These are phyloP conservation scores for Escarpia spicata DNA, from an alignment of 2,888 invertebrate genomes.

Conservation along the genomic window DNA sequence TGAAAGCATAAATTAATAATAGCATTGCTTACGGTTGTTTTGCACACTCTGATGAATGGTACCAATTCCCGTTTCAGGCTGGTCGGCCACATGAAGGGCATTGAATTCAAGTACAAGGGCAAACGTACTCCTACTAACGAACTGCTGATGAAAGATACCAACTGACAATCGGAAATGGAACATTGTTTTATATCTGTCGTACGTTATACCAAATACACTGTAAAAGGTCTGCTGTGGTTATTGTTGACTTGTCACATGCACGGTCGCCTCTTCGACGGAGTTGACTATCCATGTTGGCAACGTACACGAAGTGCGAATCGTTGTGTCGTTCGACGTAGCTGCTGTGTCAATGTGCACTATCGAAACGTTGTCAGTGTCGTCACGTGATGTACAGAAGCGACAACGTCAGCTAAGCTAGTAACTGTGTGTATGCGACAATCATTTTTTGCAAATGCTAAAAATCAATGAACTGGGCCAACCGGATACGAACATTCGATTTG, in stretches of 20 bases:
- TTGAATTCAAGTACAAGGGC: slow-evolving; percentile 36
- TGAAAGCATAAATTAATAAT: neutral
- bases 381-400: too few species aligned
- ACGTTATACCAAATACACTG: neutral
- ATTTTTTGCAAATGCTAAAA: too few species aligned
- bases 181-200: neutral
- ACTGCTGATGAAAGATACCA: neutral
- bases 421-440: too few species aligned
- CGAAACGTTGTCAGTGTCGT: too few species aligned
- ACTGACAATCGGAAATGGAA: neutral
- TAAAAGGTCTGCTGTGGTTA: neutral
- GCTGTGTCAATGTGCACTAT: too few species aligned
- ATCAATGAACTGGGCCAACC: too few species aligned
- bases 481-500: too few species aligned
- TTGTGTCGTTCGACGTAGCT: too few species aligned
- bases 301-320: too few species aligned
- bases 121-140: neutral
- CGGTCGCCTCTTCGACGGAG: too few species aligned
- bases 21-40: neutral
- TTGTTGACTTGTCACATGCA: neutral
- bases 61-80: slow-evolving; percentile 28
- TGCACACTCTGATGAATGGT: neutral
- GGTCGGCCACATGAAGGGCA: slow-evolving; percentile 36
- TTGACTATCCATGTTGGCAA: too few species aligned
- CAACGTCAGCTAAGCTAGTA: too few species aligned